Evolutionary conservation across 2,797 vertebrate species (phyloP), one percentile per base, ranked within the genome.

Genomic region (Ataeniobius toweri): DNA sequence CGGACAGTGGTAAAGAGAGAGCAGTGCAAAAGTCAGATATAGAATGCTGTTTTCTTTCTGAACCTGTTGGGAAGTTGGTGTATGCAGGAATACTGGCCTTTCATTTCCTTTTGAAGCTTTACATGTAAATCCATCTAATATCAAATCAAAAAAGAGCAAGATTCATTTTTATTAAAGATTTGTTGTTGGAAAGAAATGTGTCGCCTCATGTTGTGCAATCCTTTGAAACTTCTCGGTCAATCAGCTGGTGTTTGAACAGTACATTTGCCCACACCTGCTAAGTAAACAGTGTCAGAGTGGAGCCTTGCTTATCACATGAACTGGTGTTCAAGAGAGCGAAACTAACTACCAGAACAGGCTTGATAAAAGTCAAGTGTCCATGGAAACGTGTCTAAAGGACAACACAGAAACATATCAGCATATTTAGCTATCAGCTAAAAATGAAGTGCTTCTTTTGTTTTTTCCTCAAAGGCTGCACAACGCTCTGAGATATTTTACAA

Each of bases 201-300:
- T 80, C 20, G 5, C 48, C 58, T 73, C 14, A 39, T 46, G 41
- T 94, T 94, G 79, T 36, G 68, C 83, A 92, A 91, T 86, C 76
- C 63, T 89, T 86, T 80, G 74, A 84, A 93, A 78, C 71, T 9
- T 87, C 92, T 86, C 74, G 58, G 84, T 91, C 89, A 89, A 90
- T 94, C 91, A 88, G 88, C 91, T 88, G 88, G 81, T 95, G 85
- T 96, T 95, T 95, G 89, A 91, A 87, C 84, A 94, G 90, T 71
- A 82, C 91, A 78, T 92, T 88, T 91, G 93, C 86, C 91, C 94
- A 95, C 95, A 95, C 94, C 94, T 94, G 90, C 89, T 90, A 89
- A 90, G 84, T 88, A 94, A 96, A 95, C 90, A 90, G 80, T 72
- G 82, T 80, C 75, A 71, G 75, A 85, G 88, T 59, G 71, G 88